A percentile compares a stretch with the other conserved stretches of the same genome.
Evolutionary conservation across 2,888 invertebrate species (phyloP).

Genomic region (Hoplodrina blanda): DNA sequence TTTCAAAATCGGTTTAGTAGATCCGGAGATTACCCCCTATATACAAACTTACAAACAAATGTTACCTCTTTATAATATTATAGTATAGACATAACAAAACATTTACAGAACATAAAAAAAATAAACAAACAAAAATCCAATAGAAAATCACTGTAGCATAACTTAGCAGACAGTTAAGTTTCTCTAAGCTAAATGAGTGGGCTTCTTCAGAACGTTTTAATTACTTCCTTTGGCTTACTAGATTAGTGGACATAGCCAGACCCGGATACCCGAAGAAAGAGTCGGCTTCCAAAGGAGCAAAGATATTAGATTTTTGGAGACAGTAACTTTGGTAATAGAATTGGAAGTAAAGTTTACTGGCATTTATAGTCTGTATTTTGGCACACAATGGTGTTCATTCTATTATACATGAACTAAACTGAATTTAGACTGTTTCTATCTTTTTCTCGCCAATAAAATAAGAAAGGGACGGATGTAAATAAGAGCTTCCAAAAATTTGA

Average conservation of each 20-base stretch:
- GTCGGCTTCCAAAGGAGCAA: constrained; percentile 29
- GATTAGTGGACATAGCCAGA: constrained; percentile 59
- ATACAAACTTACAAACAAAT: too few species aligned
- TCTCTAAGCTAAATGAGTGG: constrained; percentile 64
- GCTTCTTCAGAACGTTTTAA: constrained; percentile 56
- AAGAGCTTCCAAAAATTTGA: too few species aligned
- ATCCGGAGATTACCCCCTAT: too few species aligned
- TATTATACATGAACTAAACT: too few species aligned
- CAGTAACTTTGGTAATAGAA: constrained; percentile 38
- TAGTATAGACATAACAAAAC: neutral
- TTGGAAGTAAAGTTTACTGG: constrained; percentile 8
- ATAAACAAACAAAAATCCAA: neutral
- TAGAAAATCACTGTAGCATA: constrained; percentile 29
- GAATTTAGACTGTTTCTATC: too few species aligned
- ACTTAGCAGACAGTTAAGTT: constrained; percentile 52
- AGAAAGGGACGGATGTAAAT: too few species aligned
- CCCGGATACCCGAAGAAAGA: constrained; percentile 35
- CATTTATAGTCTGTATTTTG: neutral
- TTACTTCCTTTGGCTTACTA: constrained; percentile 65
- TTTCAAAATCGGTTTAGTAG: too few species aligned
- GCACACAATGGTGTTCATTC: neutral
- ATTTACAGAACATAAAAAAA: neutral
- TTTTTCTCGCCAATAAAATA: too few species aligned
- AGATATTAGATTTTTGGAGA: constrained; percentile 53
- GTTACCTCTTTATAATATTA: too few species aligned